phyloP scores from a whole-genome alignment of 2,888 invertebrate species.

The Parochlus steinenii region DNA sequence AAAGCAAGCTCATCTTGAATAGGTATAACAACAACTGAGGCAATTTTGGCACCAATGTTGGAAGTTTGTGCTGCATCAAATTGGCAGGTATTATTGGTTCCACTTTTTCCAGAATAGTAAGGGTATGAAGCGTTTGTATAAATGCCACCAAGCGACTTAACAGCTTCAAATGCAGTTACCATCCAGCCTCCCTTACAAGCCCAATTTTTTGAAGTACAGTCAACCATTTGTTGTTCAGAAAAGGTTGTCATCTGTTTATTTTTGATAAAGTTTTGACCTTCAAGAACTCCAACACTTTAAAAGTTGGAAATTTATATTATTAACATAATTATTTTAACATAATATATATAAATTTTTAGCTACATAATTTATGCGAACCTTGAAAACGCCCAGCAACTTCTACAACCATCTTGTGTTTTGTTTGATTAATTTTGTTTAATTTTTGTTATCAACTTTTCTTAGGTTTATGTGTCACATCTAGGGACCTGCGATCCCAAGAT shows the following conservation, averaged over 20 bases:
- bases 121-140: slow-evolving; percentile 67
- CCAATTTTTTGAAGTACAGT: slow-evolving; percentile 70
- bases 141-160: slow-evolving; percentile 55
- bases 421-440: slow-evolving; percentile 69
- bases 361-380: too few relatives aligned
- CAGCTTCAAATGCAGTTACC: slow-evolving; percentile 65
- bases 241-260: slow-evolving; percentile 53
- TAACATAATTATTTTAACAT: too few relatives aligned
- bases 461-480: slow-evolving; percentile 52
- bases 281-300: slow-evolving; percentile 60
- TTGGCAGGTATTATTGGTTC: slow-evolving; percentile 12
- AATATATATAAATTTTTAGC: too few relatives aligned
- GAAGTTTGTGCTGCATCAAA: slow-evolving; percentile 1
- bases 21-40: slow-evolving; percentile 53
- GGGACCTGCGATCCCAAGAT: too few relatives aligned
- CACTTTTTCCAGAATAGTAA: slow-evolving; percentile 29
- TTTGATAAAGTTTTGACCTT: slow-evolving; percentile 66
- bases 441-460: slow-evolving; percentile 62
- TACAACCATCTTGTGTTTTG: too few relatives aligned
- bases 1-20: slow-evolving; percentile 49
- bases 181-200: slow-evolving; percentile 70
- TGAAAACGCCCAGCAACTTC: too few relatives aligned
- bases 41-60: slow-evolving; percentile 48
- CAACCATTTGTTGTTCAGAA: slow-evolving; percentile 80
- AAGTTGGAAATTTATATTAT: too few relatives aligned